These are phyloP conservation scores for Campylomormyrus numenius DNA, from an alignment of 2,113 vertebrate genomes.

Conservation along the genomic window DNA sequence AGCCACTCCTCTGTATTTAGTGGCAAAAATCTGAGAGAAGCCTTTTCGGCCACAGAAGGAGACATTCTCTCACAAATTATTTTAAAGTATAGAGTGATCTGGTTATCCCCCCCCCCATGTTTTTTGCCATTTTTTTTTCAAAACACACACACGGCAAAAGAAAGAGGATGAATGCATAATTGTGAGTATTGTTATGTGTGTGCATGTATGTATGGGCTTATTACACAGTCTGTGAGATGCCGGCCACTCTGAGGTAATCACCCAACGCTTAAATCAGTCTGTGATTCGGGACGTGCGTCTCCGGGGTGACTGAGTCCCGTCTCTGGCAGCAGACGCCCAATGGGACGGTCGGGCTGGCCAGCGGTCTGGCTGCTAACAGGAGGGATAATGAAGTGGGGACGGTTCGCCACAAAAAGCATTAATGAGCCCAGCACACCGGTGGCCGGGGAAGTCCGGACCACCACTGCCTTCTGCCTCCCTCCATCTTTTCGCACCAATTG, in stretches of 20 bases:
- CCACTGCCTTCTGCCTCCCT: neutral
- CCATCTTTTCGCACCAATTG: slow-evolving; percentile 1
- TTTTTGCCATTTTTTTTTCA: neutral
- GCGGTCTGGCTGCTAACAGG: slow-evolving; percentile 48
- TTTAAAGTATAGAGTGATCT: neutral
- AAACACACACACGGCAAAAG: neutral
- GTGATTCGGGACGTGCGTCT: neutral
- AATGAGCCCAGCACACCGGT: slow-evolving; percentile 32
- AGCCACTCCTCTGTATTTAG: neutral
- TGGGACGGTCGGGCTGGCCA: neutral
- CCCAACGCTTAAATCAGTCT: neutral
- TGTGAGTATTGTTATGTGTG: neutral
- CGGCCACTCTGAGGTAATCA: neutral
- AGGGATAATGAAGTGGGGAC: slow-evolving; percentile 50
- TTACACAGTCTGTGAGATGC: neutral
- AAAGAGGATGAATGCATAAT: neutral
- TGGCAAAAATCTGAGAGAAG: slow-evolving; percentile 14
- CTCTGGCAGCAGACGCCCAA: neutral
- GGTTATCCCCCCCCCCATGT: neutral
- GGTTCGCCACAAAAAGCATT: slow-evolving; percentile 32
- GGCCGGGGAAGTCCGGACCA: slow-evolving; percentile 28
- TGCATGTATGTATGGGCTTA: neutral
- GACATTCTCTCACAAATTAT: neutral
- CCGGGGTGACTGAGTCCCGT: neutral
- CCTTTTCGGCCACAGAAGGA: neutral